Base-by-base conservation (phyloP, 2,888 invertebrate genomes). In the Dynastes maya region DNA sequence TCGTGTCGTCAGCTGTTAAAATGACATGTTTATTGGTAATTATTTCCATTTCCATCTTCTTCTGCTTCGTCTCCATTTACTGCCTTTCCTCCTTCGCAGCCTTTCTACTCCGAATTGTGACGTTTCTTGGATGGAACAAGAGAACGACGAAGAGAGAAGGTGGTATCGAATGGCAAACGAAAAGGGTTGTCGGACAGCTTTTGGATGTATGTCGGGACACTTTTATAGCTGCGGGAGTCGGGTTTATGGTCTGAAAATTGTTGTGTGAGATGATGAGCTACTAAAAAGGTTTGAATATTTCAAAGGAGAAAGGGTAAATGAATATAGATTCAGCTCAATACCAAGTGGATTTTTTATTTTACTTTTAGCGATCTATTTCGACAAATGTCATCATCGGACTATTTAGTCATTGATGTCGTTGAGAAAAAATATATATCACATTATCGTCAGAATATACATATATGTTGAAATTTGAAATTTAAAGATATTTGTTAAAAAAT, bases 1-100 rank as follows among this genome's bases (percentile, higher is more conserved):
- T 81, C 81, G 81, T 81, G 83, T 83, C 79, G 81, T 83, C 83
- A 83, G 83, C 83, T 83, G 83, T 83, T 83, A 82, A 80, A 82
- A 80, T 79, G 82, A 82, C 82, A 82, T 82, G 82, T 83, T 83
- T 83, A 83, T 83, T 81, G 81, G 80, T 79, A 80, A 83, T 83
- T 83, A 83, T 83, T 83, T 83, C 81, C 82, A 83, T 82, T 82
- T 53, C 45, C 77, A 78, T 75, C 72, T 76, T 71, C 58, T 32
- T 37, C 70, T 49, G 16, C 45, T 45, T 22, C 67, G 72, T 49
- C 45, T 61, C 45, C 75, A 45, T 53, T 53, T 16, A 53, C n/a
- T 5, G 1, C n/a, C n/a, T 16, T 53, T 53, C 53, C 53, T 53
- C 53, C 6, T 53, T n/a, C 16, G 53, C 53, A 53, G 53, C 53